A percentile compares a stretch with the other conserved stretches of the same genome.
Conservation (phyloP, 2,797 vertebrate genomes). For the Nannoperca australis region DNA sequence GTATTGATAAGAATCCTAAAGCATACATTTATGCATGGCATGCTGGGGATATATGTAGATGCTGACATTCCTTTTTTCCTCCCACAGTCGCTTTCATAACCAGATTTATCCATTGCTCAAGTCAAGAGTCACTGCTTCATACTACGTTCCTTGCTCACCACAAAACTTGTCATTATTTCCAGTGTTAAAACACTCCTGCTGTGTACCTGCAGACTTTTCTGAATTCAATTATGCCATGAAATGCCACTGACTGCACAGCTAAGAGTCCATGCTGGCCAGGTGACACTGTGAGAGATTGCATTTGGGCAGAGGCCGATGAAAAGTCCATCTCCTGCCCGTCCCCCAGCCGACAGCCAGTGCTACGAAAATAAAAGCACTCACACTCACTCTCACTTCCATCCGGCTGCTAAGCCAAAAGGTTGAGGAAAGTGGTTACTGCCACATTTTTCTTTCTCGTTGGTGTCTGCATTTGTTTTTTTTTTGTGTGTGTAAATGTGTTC, state of each 20-base stretch:
- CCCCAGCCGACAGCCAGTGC: slow-evolving; percentile 21
- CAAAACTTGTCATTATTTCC: slow-evolving; percentile 36
- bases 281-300: slow-evolving; percentile 71
- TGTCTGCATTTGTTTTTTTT: slow-evolving; percentile 6
- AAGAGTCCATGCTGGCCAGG: slow-evolving; percentile 52
- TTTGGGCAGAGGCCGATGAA: slow-evolving; percentile 52
- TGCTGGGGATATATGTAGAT: not conserved
- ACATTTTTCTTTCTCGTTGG: slow-evolving; percentile 10
- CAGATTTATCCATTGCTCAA: slow-evolving; percentile 29
- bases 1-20: not conserved
- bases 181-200: slow-evolving; percentile 29
- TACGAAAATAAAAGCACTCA: slow-evolving; percentile 57
- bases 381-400: slow-evolving; percentile 34
- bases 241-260: slow-evolving; percentile 69
- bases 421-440: slow-evolving; percentile 38
- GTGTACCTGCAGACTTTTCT: slow-evolving; percentile 59
- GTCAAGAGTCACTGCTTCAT: slow-evolving; percentile 17
- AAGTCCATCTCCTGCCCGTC: slow-evolving; percentile 59
- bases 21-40: not conserved
- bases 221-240: slow-evolving; percentile 74
- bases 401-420: slow-evolving; percentile 55
- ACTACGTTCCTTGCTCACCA: not conserved
- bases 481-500: slow-evolving; percentile 3
- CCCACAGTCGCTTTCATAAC: slow-evolving; percentile 35
- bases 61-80: slow-evolving; percentile 31